phyloP scores from a whole-genome alignment of 2,113 vertebrate genomes.

The Mesembrinibis cayennensis region DNA sequence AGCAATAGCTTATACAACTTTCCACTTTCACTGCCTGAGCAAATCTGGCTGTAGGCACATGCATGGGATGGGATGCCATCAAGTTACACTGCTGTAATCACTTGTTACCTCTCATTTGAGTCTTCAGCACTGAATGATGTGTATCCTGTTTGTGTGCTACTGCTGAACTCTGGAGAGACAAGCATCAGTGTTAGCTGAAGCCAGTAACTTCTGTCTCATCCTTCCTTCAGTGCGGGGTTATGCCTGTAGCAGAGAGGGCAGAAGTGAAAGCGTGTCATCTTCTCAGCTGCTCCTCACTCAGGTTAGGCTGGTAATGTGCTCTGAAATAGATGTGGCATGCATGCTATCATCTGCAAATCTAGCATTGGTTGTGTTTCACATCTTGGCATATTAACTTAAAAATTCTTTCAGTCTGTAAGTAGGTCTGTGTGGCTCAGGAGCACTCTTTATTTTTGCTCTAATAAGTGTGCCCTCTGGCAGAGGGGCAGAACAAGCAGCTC shows the following conservation, averaged over 20 bases:
- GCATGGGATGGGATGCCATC: background rate
- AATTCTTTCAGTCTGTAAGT: background rate
- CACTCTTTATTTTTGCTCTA: background rate
- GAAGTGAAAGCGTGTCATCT: background rate
- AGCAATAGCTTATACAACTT: background rate
- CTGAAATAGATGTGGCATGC: background rate
- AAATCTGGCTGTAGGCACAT: background rate
- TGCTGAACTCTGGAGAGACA: background rate
- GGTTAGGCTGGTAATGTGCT: background rate
- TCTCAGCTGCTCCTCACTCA: background rate
- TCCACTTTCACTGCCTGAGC: background rate
- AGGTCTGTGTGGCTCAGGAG: background rate
- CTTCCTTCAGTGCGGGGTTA: background rate
- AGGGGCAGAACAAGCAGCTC: background rate
- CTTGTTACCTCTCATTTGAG: background rate
- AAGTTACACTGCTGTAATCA: background rate
- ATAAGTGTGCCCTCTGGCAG: background rate
- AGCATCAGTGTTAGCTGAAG: background rate
- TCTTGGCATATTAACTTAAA: background rate
- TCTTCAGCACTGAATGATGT: background rate
- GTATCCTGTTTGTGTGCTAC: background rate
- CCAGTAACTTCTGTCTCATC: background rate
- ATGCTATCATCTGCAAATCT: background rate
- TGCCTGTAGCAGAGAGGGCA: background rate
- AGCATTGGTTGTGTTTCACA: background rate